Percentiles rank a stretch among this genome's conserved stretches.
These are phyloP conservation scores for Argopecten irradians DNA, from an alignment of 1,140 invertebrate genomes.

Conservation along the genomic window DNA sequence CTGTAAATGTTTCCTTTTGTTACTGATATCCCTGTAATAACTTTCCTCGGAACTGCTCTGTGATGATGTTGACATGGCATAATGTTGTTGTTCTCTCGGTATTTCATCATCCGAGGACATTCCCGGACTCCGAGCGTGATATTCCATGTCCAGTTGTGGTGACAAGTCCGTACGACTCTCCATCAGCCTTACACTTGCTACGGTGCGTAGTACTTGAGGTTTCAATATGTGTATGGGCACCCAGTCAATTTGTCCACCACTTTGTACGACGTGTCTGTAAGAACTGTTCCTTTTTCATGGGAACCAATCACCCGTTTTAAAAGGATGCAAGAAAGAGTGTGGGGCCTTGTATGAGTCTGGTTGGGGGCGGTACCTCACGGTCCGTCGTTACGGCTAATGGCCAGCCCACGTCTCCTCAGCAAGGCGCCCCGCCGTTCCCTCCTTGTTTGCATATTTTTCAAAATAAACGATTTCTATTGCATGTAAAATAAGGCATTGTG, in stretches of 20 bases:
- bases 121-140: slow-evolving; percentile 12
- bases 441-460: slow-evolving; percentile 17
- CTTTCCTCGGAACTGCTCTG: not conserved
- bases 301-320: slow-evolving; percentile 16
- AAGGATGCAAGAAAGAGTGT: slow-evolving; percentile 21
- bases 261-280: slow-evolving; percentile 16
- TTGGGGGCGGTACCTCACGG: not conserved
- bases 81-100: not conserved
- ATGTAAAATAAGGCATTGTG: slow-evolving; percentile 22
- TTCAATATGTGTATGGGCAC: slow-evolving; percentile 16
- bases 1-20: not conserved
- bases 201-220: slow-evolving; percentile 15
- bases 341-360: slow-evolving; percentile 3
- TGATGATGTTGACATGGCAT: not conserved
- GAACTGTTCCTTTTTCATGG: slow-evolving; percentile 21
- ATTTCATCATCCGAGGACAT: not conserved
- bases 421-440: slow-evolving; percentile 11
- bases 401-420: slow-evolving; percentile 19
- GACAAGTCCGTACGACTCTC: not conserved
- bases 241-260: not conserved
- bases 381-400: slow-evolving; percentile 20
- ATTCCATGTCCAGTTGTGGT: slow-evolving; percentile 1
- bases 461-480: slow-evolving; percentile 23
- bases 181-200: slow-evolving; percentile 8
- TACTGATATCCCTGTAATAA: not conserved